These are phyloP conservation scores for Valencia hispanica DNA, from an alignment of 2,797 vertebrate species.

Conservation along the genomic window DNA sequence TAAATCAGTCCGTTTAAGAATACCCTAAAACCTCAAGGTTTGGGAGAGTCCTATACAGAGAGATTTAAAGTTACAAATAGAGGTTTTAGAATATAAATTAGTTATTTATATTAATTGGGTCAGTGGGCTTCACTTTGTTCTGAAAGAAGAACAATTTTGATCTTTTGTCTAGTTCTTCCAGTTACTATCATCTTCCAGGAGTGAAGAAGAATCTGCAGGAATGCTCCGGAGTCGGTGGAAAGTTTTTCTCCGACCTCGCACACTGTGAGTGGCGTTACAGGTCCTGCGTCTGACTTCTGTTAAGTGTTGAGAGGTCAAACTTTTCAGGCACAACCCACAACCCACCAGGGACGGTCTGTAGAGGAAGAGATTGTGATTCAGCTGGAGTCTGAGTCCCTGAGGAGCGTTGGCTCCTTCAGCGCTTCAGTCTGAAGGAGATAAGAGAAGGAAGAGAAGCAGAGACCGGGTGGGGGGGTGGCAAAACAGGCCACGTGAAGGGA, in stretches of 20 bases:
- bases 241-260: neutral
- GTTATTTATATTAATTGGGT: no score
- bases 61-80: no score
- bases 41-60: no score
- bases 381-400: conserved; percentile 31
- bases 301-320: neutral
- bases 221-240: neutral
- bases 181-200: neutral
- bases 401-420: neutral
- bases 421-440: conserved; percentile 17
- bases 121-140: no score
- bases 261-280: neutral
- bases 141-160: neutral
- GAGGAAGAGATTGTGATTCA: conserved; percentile 37
- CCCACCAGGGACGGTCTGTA: conserved; percentile 24
- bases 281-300: neutral
- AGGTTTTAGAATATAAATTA: no score
- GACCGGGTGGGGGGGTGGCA: conserved; percentile 2
- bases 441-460: conserved; percentile 8
- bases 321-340: conserved; percentile 27
- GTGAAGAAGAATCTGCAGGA: neutral
- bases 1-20: no score
- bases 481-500: conserved; percentile 22
- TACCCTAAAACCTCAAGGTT: no score
- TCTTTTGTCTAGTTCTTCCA: neutral